Evolutionary conservation across 1,140 invertebrate species (phyloP).

Genomic region (Agrypnia vestita): DNA sequence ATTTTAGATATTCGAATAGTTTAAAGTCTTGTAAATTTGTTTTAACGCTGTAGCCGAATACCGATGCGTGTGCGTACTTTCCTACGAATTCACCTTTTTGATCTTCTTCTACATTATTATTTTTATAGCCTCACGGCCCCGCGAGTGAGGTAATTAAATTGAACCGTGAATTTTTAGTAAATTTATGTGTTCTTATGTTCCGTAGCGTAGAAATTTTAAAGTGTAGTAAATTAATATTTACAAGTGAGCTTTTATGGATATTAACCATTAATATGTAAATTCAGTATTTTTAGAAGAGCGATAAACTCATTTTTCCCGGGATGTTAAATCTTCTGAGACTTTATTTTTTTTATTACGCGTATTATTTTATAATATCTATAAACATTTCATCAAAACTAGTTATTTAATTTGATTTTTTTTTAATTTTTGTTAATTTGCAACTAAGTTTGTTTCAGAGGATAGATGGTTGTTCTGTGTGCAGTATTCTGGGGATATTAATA

Average conservation of each 20-base stretch:
- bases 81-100: too few relatives aligned
- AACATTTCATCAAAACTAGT: too few relatives aligned
- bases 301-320: constrained; percentile 11
- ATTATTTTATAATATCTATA: background rate
- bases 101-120: background rate
- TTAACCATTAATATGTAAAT: constrained; percentile 42
- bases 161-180: background rate
- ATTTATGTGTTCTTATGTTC: constrained; percentile 14
- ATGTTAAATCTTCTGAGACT: background rate
- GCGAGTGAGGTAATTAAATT: constrained; percentile 20
- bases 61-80: too few relatives aligned
- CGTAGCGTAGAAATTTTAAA: background rate
- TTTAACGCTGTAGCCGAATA: too few relatives aligned
- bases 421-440: too few relatives aligned
- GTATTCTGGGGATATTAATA: too few relatives aligned
- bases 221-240: constrained; percentile 22
- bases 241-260: constrained; percentile 40
- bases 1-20: too few relatives aligned
- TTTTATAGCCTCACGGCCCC: constrained; percentile 5
- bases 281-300: constrained; percentile 12
- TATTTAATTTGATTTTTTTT: too few relatives aligned
- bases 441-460: too few relatives aligned
- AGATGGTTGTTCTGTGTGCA: too few relatives aligned
- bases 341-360: constrained; percentile 9
- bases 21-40: too few relatives aligned